phyloP scores from a whole-genome alignment of 2,113 vertebrate genomes.

The Ariopsis seemanni region DNA sequence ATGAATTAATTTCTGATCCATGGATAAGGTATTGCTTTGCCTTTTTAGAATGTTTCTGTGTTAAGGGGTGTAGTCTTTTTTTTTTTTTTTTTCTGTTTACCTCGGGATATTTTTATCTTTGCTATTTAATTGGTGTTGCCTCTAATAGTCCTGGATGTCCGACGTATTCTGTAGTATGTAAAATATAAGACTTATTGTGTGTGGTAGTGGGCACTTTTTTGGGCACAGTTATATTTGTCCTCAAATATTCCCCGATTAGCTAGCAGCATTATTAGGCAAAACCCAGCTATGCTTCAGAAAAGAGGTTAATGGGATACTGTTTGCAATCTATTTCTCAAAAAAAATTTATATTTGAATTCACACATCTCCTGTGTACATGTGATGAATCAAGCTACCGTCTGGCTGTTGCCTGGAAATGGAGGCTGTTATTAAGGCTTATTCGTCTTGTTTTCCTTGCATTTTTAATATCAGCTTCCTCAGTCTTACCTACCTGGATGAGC shows the following conservation, averaged over 20 bases:
- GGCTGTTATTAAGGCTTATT: constrained; percentile 30
- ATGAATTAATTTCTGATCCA: not conserved
- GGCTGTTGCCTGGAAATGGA: not conserved
- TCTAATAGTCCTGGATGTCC: not conserved
- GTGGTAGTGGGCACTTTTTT: too few relatives aligned
- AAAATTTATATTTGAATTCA: not conserved
- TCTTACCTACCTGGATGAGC: not conserved
- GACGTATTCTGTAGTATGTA: not conserved
- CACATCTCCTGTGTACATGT: not conserved
- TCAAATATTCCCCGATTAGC: not conserved
- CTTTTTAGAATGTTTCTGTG: not conserved
- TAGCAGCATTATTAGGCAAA: not conserved
- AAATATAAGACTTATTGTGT: not conserved
- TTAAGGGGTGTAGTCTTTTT: constrained; percentile 15
- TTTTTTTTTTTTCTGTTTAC: not conserved
- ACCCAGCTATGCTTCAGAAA: not conserved
- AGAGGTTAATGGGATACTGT: not conserved
- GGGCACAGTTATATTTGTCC: not conserved
- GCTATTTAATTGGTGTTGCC: too few relatives aligned
- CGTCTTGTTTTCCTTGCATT: not conserved
- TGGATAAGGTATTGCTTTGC: not conserved
- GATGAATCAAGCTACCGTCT: not conserved
- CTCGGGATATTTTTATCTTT: not conserved
- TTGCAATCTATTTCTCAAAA: not conserved
- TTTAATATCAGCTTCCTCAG: constrained; percentile 19